Base-by-base conservation (phyloP, 2,797 vertebrate species). In the Chloroceryle amazona region DNA sequence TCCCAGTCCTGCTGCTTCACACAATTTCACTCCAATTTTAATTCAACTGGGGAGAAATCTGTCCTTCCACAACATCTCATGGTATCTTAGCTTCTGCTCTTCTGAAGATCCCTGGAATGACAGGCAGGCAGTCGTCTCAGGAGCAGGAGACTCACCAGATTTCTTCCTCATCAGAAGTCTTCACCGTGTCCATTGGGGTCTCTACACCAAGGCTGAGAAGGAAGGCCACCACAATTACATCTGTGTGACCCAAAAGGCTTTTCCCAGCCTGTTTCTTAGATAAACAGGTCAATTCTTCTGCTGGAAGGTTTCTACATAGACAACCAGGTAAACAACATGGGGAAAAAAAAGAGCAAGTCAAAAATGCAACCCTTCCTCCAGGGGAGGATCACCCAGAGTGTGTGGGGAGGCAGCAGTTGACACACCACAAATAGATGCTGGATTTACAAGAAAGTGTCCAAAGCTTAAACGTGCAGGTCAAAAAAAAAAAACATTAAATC, bases 101-200 rank as follows among this genome's bases (percentile, higher is more conserved):
- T 57, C 47, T 54, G 29, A 26, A 37, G 14, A 10, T n/a, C 16
- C 6, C 19, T 21, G 19, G 13, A 31, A 10, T 29, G 18, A 80
- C 41, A 31, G 20, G 8, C 14, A 20, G 18, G 31, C 8, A 85
- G 7, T 5, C 33, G 52, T 13, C 11, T 19, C 28, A 10, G 55
- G 60, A 58, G 14, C 25, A 78, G 11, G 14, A 78, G 11, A 28
- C 41, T 37, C 26, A 2, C 3, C 29, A 19, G 5, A 9, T n/a
- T 54, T 42, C 37, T 52, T 29, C 44, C 58, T 58, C 20, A 31
- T 11, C 23, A n/a, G 14, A 66, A 46, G 9, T 13, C 55, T 58
- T 49, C n/a, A 3, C 19, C 3, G 0, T 15, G 5, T 9, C n/a
- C 17, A 4, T 0, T 44, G n/a, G 26, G 12, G 5, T 39, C 46